A percentile compares a stretch with the other conserved stretches of the same genome.
These are phyloP conservation scores for Virgularia gustaviana DNA, from an alignment of 92 coral and sea anemone species.

Conservation along the genomic window DNA sequence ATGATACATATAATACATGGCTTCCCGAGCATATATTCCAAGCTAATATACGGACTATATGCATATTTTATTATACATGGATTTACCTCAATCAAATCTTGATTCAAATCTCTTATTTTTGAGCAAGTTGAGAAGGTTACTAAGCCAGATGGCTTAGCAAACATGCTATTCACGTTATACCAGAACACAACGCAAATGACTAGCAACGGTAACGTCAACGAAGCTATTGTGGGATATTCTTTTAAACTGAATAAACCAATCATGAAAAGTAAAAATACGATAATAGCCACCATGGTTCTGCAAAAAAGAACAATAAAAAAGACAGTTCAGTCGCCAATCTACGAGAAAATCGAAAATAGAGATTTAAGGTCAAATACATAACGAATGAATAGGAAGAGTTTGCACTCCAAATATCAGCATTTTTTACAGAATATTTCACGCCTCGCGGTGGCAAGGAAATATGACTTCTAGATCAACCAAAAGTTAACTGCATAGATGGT, in stretches of 20 bases:
- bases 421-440: no score
- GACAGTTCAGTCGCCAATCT: no score
- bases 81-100: constrained; percentile 29
- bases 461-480: no score
- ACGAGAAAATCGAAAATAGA: background rate
- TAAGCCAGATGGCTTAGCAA: constrained; percentile 6
- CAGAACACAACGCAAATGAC: constrained; percentile 36
- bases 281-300: constrained; percentile 74
- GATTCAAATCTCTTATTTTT: constrained; percentile 19
- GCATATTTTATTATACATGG: no score
- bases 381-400: no score
- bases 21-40: no score
- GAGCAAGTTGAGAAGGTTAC: constrained; percentile 11
- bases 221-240: constrained; percentile 46
- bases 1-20: no score
- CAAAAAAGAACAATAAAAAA: background rate
- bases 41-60: no score
- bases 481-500: no score
- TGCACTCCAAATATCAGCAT: no score
- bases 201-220: constrained; percentile 72
- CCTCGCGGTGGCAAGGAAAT: no score
- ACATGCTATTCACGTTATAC: constrained; percentile 27
- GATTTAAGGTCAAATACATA: no score
- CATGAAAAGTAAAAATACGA: constrained; percentile 84
- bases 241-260: constrained; percentile 79